Evolutionary conservation across 1,140 invertebrate species (phyloP).

Genomic region (Mizuhopecten yessoensis): DNA sequence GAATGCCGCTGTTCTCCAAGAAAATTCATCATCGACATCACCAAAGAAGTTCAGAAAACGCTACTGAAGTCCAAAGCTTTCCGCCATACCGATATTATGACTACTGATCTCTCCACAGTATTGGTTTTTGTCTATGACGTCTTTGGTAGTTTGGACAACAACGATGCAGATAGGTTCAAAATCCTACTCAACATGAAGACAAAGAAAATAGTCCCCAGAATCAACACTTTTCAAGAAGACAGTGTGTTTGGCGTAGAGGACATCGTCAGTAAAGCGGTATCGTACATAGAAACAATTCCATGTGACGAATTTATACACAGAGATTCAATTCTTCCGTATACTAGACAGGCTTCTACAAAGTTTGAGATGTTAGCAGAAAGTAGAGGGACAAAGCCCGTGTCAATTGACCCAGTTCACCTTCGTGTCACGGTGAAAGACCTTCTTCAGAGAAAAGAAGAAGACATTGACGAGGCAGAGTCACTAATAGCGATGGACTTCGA

Average conservation of each 20-base stretch:
- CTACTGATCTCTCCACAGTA: slow-evolving; percentile 9
- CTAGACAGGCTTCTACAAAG: neutral
- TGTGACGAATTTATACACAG: neutral
- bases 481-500: neutral
- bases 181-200: slow-evolving; percentile 49
- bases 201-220: neutral
- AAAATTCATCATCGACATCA: slow-evolving; percentile 64
- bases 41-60: slow-evolving; percentile 55
- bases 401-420: neutral
- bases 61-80: slow-evolving; percentile 4
- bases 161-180: neutral
- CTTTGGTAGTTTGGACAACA: neutral
- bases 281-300: slow-evolving; percentile 46
- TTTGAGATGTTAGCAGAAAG: slow-evolving; percentile 3
- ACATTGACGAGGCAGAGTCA: neutral
- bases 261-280: neutral
- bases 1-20: slow-evolving; percentile 61
- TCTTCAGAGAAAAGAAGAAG: neutral
- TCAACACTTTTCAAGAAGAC: slow-evolving; percentile 48
- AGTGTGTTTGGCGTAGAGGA: slow-evolving; percentile 27
- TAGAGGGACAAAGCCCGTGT: neutral
- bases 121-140: slow-evolving; percentile 53
- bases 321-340: neutral
- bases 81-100: neutral
- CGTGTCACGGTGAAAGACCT: neutral